Conservation (phyloP, 1,140 invertebrate genomes). For the Cyclina sinensis region DNA sequence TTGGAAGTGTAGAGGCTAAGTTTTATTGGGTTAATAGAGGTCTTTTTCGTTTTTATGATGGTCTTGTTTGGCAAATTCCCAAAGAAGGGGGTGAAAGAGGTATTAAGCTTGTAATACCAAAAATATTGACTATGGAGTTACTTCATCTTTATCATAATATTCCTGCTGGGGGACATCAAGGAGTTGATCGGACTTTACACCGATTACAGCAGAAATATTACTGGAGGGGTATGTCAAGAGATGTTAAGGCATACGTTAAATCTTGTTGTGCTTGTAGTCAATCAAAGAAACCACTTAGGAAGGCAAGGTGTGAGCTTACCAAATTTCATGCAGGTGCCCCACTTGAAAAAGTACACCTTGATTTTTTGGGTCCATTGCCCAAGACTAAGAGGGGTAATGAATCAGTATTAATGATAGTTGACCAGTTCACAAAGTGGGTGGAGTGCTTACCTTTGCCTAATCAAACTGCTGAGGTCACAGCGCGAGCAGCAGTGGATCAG, state of each 20-base stretch:
- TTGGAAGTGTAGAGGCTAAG: too few species aligned
- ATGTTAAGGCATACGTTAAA: slow-evolving; percentile 21
- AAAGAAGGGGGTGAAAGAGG: background rate
- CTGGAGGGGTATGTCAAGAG: background rate
- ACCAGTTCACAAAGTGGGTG: slow-evolving; percentile 81
- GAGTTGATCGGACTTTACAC: slow-evolving; percentile 2
- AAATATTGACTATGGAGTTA: too few species aligned
- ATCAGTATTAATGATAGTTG: slow-evolving; percentile 73
- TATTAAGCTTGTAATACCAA: background rate
- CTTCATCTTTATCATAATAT: too few species aligned
- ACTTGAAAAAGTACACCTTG: slow-evolving; percentile 56
- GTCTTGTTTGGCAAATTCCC: background rate
- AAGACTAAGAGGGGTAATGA: slow-evolving; percentile 73
- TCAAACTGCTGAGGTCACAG: slow-evolving; percentile 64
- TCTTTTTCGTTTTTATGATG: background rate
- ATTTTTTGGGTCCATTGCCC: slow-evolving; percentile 74
- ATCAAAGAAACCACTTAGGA: slow-evolving; percentile 23
- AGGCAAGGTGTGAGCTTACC: background rate
- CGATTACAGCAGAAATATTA: slow-evolving; percentile 18
- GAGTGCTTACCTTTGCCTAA: slow-evolving; percentile 73
- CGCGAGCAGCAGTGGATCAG: slow-evolving; percentile 55
- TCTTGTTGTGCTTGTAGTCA: slow-evolving; percentile 34
- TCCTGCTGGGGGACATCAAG: slow-evolving; percentile 13
- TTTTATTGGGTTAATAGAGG: background rate
- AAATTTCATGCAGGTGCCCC: slow-evolving; percentile 37